Evolutionary conservation across 1,140 invertebrate genomes (phyloP), one percentile per base, ranked within the genome.

Genomic region (Ceratosolen solmsi): DNA sequence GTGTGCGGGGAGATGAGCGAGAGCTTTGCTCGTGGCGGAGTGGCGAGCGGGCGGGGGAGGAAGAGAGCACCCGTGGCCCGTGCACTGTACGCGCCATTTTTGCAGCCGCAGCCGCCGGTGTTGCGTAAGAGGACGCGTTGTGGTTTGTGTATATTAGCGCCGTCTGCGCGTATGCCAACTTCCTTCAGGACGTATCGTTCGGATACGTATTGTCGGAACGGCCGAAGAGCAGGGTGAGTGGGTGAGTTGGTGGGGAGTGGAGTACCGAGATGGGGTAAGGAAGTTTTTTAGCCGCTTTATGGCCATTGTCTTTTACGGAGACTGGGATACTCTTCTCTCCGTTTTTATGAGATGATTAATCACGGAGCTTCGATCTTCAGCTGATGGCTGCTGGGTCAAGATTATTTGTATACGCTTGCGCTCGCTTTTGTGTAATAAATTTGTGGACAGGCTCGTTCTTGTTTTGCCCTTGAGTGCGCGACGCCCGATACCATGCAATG

Each of bases 81-180:
- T n/a, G n/a, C n/a, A n/a, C n/a, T n/a, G n/a, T n/a, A n/a, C 77
- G 84, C 86, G 80, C 83, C 82, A 83, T 85, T 83, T 84, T 79
- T 84, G 84, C 82, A 83, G 80, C 85, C 83, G 73, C 82, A 70
- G 83, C 84, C 86, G 84, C 85, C 85, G 84, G 84, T 85, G 83
- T 82, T 85, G 86, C 46, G 82, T 83, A 85, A 85, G 85, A 54
- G 86, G 86, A 87, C 84, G 74, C 65, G 79, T 73, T 80, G 56
- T 33, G 71, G 60, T 70, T n/a, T n/a, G n/a, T n/a, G n/a, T n/a
- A n/a, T n/a, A n/a, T n/a, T n/a, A n/a, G n/a, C n/a, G n/a, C n/a
- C n/a, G n/a, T n/a, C n/a, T n/a, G n/a, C n/a, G n/a, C n/a, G n/a
- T n/a, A n/a, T n/a, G n/a, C n/a, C n/a, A n/a, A n/a, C n/a, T n/a